These are phyloP conservation scores for Cylindroiulus punctatus DNA, from an alignment of 2,888 invertebrate genomes.

Conservation along the genomic window DNA sequence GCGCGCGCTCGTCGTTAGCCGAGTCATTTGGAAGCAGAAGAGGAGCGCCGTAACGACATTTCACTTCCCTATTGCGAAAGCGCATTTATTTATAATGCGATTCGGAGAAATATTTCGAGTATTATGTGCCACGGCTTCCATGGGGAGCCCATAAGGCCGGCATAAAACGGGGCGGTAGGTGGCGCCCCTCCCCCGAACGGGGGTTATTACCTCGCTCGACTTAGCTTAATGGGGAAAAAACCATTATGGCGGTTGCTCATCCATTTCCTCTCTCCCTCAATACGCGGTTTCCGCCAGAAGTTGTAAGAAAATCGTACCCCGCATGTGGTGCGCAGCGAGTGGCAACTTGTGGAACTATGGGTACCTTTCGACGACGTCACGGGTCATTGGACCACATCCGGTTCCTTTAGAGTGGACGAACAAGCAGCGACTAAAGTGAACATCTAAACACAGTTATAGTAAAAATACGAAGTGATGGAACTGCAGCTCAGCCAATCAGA, in stretches of 20 bases:
- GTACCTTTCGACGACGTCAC: too few relatives aligned
- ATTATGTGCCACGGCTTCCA: not conserved
- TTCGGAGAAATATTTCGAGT: conserved; percentile 35
- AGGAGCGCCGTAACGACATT: conserved; percentile 39
- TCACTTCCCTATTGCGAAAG: conserved; percentile 25
- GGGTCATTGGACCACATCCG: too few relatives aligned
- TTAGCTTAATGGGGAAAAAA: conserved; percentile 43
- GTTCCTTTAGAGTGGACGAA: too few relatives aligned
- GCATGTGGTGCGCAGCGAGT: not conserved
- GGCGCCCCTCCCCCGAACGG: not conserved
- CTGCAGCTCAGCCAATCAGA: too few relatives aligned
- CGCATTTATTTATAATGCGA: conserved; percentile 45
- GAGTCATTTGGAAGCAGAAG: conserved; percentile 33
- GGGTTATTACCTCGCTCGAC: conserved; percentile 44
- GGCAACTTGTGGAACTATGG: too few relatives aligned
- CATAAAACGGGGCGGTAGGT: not conserved
- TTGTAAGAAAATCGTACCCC: not conserved
- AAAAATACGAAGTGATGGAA: too few relatives aligned
- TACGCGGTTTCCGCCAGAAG: conserved; percentile 33
- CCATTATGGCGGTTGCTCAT: not conserved
- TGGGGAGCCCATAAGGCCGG: not conserved
- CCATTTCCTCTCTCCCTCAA: conserved; percentile 16
- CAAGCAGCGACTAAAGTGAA: too few relatives aligned
- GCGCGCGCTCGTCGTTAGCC: not conserved
- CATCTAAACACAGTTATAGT: too few relatives aligned